phyloP scores from a whole-genome alignment of 2,888 invertebrate genomes.

The Marronus borbonicus region DNA sequence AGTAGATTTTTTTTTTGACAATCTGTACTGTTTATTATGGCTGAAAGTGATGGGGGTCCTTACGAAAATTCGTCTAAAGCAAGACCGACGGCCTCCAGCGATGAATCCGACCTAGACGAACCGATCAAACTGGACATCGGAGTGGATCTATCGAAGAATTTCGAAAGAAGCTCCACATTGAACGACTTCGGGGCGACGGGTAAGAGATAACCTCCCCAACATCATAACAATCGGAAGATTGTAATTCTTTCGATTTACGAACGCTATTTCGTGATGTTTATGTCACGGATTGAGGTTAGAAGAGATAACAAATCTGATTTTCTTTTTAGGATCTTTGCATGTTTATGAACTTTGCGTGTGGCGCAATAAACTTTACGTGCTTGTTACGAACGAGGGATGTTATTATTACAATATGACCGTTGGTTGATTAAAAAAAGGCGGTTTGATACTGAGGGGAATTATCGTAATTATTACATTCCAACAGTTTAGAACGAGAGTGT shows the following conservation, averaged over 20 bases:
- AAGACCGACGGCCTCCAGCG: slow-evolving; percentile 49
- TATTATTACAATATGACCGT: too few species aligned
- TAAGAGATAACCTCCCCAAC: slow-evolving; percentile 41
- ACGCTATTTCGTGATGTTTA: neutral
- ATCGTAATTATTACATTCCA: too few species aligned
- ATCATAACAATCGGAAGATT: neutral
- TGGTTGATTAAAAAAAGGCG: too few species aligned
- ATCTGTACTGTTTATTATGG: slow-evolving; percentile 58
- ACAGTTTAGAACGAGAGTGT: too few species aligned
- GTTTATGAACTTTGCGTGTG: neutral
- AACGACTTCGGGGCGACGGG: slow-evolving; percentile 52
- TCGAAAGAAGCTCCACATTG: slow-evolving; percentile 40
- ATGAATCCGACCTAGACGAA: slow-evolving; percentile 58
- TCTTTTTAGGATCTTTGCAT: slow-evolving; percentile 28
- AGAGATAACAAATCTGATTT: neutral
- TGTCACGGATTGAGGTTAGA: neutral
- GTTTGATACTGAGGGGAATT: too few species aligned
- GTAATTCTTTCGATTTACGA: neutral
- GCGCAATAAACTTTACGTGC: neutral
- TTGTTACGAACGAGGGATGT: too few species aligned
- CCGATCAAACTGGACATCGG: slow-evolving; percentile 57
- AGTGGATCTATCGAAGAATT: slow-evolving; percentile 53
- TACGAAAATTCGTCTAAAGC: slow-evolving; percentile 50
- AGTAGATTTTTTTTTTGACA: slow-evolving; percentile 39
- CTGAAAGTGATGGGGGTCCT: slow-evolving; percentile 58